A percentile compares a stretch with the other conserved stretches of the same genome.
phyloP scores from a whole-genome alignment of 2,797 vertebrate species.

The Pipistrellus kuhlii region DNA sequence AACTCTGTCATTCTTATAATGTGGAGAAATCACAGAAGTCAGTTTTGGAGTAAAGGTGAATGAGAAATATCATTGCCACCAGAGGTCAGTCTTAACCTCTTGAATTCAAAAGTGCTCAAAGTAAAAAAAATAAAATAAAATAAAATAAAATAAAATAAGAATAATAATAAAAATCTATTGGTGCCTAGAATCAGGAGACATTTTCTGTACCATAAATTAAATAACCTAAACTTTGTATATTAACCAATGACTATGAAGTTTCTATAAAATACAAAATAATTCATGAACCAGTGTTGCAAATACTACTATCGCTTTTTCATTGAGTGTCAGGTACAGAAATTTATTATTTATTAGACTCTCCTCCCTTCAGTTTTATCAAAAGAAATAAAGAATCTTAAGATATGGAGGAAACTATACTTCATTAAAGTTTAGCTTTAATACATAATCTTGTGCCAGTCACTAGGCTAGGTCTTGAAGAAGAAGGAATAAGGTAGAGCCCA shows the following conservation, averaged over 20 bases:
- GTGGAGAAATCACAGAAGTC: not conserved
- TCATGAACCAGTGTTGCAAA: not conserved
- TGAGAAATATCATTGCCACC: constrained; percentile 71
- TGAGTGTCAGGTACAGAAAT: not conserved
- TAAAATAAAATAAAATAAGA: too few species aligned
- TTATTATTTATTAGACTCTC: not conserved
- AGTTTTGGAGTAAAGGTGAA: not conserved
- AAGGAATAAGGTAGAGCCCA: not conserved
- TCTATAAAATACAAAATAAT: not conserved
- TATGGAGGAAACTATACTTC: not conserved
- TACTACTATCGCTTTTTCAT: not conserved
- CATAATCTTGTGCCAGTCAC: not conserved
- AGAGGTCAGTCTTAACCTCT: constrained; percentile 74
- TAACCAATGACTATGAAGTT: not conserved
- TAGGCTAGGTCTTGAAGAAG: not conserved
- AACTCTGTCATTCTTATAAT: not conserved
- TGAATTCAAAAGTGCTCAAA: not conserved
- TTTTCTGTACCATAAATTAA: not conserved
- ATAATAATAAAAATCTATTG: not conserved
- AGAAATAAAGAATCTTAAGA: not conserved
- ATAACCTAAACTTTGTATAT: not conserved
- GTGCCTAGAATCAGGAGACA: not conserved
- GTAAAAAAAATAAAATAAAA: not conserved
- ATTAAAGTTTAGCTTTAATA: not conserved
- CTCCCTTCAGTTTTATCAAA: not conserved